Base-by-base conservation (phyloP, 2,113 vertebrate species). In the Salvelinus namaycush region DNA sequence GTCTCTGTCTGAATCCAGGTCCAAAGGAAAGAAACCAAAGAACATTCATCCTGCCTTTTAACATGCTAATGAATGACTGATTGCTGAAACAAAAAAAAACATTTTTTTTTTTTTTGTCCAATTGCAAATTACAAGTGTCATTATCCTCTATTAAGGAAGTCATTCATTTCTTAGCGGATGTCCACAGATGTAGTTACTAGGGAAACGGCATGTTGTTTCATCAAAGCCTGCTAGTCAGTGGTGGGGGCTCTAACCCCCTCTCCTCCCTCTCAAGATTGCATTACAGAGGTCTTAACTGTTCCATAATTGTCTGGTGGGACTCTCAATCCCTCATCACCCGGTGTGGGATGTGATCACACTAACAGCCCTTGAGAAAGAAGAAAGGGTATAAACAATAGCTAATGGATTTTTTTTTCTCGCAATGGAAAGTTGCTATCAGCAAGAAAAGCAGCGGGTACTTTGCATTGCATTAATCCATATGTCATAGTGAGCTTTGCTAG, bases 91-190 rank as follows among this genome's bases (percentile, higher is more conserved):
- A 3, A 24, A 22, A 24, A 59, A 59, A 26, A 26, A 26, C 26
- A 1, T 26, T 1, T 26, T 1, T 26, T 1, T 26, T 26, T 26
- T 26, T 26, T 26, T 26, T 1, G 51, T 73, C 24, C 34, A 70
- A 79, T 27, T 65, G 64, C 76, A 72, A 83, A 81, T 76, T 20
- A 76, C 31, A 54, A 51, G 74, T 62, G 60, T 48, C 74, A 79
- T 84, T 82, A 82, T 66, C 74, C 59, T 70, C 76, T 77, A 54
- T 18, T 54, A 18, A 54, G 51, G 51, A 54, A 54, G 73, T 78
- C 49, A 67, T 83, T 82, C 29, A 79, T 83, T 77, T 87, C 72
- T 76, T 71, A 79, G 75, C 77, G 73, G 72, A 62, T 75, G 51
- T 18, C 51, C 51, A 54, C 16, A 18, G 60, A 65, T 49, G 24